A percentile compares a stretch with the other conserved stretches of the same genome.
These are phyloP conservation scores for Patella ulyssiponensis DNA, from an alignment of 2,888 invertebrate genomes.

Conservation along the genomic window DNA sequence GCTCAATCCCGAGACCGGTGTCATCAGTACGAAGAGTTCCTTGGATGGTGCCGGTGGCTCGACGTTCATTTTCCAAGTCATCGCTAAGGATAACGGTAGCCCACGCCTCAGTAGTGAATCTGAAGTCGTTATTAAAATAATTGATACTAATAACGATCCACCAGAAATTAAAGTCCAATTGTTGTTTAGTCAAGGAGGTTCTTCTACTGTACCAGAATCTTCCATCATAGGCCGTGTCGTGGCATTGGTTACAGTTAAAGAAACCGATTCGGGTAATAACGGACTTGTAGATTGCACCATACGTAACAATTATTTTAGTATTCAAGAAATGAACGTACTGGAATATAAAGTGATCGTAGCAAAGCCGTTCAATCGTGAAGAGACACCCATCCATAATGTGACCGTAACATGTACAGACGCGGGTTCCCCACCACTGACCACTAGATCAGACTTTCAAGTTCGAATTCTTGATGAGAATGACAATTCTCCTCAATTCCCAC, in stretches of 20 bases:
- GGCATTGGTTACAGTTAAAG: slow-evolving; percentile 34
- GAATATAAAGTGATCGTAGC: slow-evolving; percentile 38
- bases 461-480: slow-evolving; percentile 40
- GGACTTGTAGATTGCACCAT: slow-evolving; percentile 33
- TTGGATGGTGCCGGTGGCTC: slow-evolving; percentile 35
- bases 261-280: slow-evolving; percentile 37
- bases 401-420: slow-evolving; percentile 32
- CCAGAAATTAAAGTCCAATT: slow-evolving; percentile 34
- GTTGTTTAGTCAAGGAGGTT: slow-evolving; percentile 24
- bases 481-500: slow-evolving; percentile 35
- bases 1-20: slow-evolving; percentile 31
- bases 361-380: slow-evolving; percentile 32
- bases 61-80: slow-evolving; percentile 32
- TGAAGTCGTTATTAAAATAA: slow-evolving; percentile 27
- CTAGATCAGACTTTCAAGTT: slow-evolving; percentile 27
- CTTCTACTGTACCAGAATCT: slow-evolving; percentile 34
- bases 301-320: slow-evolving; percentile 29
- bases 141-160: slow-evolving; percentile 39
- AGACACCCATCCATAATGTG: slow-evolving; percentile 24
- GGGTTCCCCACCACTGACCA: slow-evolving; percentile 36
- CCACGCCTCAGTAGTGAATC: slow-evolving; percentile 30
- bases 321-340: slow-evolving; percentile 24
- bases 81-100: slow-evolving; percentile 35
- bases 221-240: slow-evolving; percentile 32
- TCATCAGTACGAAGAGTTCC: slow-evolving; percentile 24